Evolutionary conservation across 2,888 invertebrate species (phyloP), one percentile per base, ranked within the genome.

Genomic region (Cecidostiba fungosa): DNA sequence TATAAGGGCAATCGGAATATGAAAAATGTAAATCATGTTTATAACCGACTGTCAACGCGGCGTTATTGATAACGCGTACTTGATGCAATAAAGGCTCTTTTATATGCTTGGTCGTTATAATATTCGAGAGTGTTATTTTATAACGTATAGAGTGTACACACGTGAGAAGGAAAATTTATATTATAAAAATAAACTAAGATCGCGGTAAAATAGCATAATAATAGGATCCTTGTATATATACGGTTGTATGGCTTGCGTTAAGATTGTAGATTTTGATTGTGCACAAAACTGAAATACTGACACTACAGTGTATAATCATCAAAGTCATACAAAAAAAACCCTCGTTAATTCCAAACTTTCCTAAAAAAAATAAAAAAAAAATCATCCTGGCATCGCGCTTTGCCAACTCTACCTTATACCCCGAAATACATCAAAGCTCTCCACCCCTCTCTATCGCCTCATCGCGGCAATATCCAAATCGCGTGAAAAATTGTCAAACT

Each of bases 401-500:
- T n/a, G 54, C 54, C 54, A 54, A 54, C 54, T 29, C 14, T n/a
- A 16, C 50, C 19, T 16, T 47, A 10, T 8, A 62, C 10, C 12
- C n/a, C 23, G 62, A 23, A 62, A 62, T 26, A 26, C 23, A 59
- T 59, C 54, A 19, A 54, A 54, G n/a, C n/a, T n/a, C n/a, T n/a
- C n/a, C n/a, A n/a, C n/a, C n/a, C n/a, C n/a, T 4, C 54, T 54
- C n/a, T n/a, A 12, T n/a, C n/a, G 19, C 36, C 70, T 62, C n/a
- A 10, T 62, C 62, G 26, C 62, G 23, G 12, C 62, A 23, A 62
- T 69, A 78, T 78, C 79, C n/a, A 74, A 82, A 82, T 82, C 82
- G 82, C 66, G 62, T 59, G 82, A 82, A 82, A 82, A 82, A 74
- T 74, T 62, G 59, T 62, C 59, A 43, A 29, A 73, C 36, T 50